Base-by-base conservation (phyloP, 2,797 vertebrate species). In the Neomorphus geoffroyi region DNA sequence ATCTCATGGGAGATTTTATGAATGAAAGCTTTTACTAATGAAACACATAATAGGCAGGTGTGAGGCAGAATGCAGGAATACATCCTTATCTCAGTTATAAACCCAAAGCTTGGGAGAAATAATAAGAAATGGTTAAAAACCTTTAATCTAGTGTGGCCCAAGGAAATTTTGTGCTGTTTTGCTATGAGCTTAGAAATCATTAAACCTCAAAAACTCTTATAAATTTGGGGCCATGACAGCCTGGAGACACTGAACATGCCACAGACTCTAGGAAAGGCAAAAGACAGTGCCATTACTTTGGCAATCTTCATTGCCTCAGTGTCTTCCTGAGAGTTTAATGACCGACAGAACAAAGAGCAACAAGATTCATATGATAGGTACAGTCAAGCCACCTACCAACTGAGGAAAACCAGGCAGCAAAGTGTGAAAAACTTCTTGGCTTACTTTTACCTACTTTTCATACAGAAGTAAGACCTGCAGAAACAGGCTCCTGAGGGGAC, bases 41-140 rank as follows among this genome's bases (percentile, higher is more conserved):
- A 92, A 96, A 89, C 92, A 94, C 62, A 32, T 91, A 92, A 93
- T 50, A 82, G 92, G 60, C 92, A 95, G 92, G 92, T 96, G 92
- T 93, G 90, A 95, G 53, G 33, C n/a, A 64, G 74, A 77, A 92
- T 87, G 27, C 33, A 82, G 53, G 32, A 96, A 67, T 50, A 71
- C 53, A 67, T 87, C 53, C 74, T 87, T 89, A 60, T 71, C 88
- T 92, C 83, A 67, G 33, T 82, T 80, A 87, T 65, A 93, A 72
- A 93, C 11, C 8, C 57, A 91, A 84, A 85, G 22, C 32, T 81
- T 82, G 74, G 81, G 74, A 93, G 60, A 92, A 93, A 85, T 37
- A 17, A 26, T 71, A 77, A 92, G 61, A 93, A 92, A 64, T 23
- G 61, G 10, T 50, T 92, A 77, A 87, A 94, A 93, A 14, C 9